Conservation (phyloP, 2,113 vertebrate species). For the Pungitius pungitius region DNA sequence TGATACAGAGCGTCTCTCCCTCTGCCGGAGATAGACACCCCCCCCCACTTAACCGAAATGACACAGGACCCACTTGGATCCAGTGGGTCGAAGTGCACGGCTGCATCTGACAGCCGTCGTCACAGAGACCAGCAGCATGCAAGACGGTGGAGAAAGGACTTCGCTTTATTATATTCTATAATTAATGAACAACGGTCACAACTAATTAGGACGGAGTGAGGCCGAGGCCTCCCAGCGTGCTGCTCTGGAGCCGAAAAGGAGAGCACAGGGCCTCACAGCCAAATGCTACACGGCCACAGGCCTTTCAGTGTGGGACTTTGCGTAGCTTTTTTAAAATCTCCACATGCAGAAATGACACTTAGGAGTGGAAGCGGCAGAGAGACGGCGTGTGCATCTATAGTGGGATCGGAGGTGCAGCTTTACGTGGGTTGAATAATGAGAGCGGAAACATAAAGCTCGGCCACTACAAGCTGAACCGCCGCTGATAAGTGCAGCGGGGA, state of each 20-base stretch:
- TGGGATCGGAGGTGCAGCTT: constrained; percentile 58
- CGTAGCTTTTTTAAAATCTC: constrained; percentile 72
- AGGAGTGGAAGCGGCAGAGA: constrained; percentile 45
- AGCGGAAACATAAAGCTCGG: constrained; percentile 55
- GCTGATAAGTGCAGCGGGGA: constrained; percentile 59
- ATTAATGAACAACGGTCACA: constrained; percentile 79
- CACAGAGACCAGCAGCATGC: constrained; percentile 68
- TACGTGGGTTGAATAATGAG: constrained; percentile 72
- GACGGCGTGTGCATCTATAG: constrained; percentile 55
- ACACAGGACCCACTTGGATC: constrained; percentile 52
- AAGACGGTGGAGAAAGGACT: constrained; percentile 80
- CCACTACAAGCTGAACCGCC: constrained; percentile 52
- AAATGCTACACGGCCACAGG: constrained; percentile 75
- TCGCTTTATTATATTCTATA: constrained; percentile 84
- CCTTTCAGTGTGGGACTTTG: constrained; percentile 73
- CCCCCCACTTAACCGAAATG: constrained; percentile 28
- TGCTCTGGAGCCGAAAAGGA: constrained; percentile 53
- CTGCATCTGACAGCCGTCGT: constrained; percentile 70
- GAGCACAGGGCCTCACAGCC: constrained; percentile 57
- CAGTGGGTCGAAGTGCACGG: constrained; percentile 42
- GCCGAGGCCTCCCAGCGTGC: constrained; percentile 68
- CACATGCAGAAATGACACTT: constrained; percentile 70
- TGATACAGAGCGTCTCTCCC: constrained; percentile 37
- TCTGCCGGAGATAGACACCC: constrained; percentile 33
- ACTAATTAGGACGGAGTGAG: constrained; percentile 76